phyloP scores from a whole-genome alignment of 2,888 invertebrate genomes.

The Parnassius apollo region DNA sequence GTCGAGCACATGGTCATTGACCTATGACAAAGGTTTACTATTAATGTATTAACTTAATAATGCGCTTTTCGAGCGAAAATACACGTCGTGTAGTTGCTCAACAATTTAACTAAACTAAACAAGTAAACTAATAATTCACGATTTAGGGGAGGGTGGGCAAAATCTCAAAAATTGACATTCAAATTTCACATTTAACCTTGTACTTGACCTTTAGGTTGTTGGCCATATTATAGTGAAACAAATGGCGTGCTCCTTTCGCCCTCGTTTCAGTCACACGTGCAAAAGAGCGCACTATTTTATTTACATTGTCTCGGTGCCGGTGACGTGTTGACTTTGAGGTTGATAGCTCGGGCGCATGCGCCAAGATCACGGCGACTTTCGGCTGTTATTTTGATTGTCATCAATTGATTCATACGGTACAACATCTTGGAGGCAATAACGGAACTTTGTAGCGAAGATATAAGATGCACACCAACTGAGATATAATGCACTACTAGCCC shows the following conservation, averaged over 20 bases:
- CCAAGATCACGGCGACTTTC: constrained; percentile 52
- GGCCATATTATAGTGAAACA: not conserved
- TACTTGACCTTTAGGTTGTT: not conserved
- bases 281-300: constrained; percentile 28
- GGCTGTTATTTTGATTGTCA: constrained; percentile 44
- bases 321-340: constrained; percentile 47
- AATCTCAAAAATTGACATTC: no score
- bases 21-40: no score
- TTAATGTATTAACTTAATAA: no score
- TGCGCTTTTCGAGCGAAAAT: no score
- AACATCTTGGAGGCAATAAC: constrained; percentile 1
- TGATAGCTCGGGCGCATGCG: constrained; percentile 38
- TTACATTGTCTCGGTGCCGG: constrained; percentile 36
- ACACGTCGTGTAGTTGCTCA: no score
- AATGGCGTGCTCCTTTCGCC: not conserved
- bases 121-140: no score
- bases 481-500: not conserved
- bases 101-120: no score
- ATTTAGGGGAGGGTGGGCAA: no score
- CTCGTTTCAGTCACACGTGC: constrained; percentile 13
- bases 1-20: no score
- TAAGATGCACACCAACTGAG: constrained; percentile 12
- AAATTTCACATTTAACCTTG: not conserved
- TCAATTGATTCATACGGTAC: constrained; percentile 44
- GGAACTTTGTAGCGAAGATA: constrained; percentile 10